Conservation (phyloP, 2,888 invertebrate species). For the Spisula solida region DNA sequence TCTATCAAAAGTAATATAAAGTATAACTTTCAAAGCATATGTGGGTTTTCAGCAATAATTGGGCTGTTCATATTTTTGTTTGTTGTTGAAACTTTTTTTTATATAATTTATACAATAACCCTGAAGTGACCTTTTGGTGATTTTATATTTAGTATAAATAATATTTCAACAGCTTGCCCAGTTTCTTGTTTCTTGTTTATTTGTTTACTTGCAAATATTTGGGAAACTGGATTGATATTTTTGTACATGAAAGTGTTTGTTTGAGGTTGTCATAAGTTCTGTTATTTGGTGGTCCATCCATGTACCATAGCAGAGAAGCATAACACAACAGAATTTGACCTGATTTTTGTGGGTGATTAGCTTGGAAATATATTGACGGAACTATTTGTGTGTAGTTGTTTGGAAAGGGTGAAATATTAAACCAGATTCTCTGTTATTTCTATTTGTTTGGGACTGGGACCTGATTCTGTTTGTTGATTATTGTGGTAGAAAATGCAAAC, state of each 20-base stretch:
- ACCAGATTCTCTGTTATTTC: neutral
- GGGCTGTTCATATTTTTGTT: neutral
- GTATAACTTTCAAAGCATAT: too few relatives aligned
- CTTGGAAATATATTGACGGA: too few relatives aligned
- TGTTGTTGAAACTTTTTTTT: neutral
- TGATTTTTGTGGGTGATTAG: neutral
- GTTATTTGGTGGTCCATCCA: neutral
- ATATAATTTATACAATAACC: constrained; percentile 1
- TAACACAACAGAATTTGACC: neutral
- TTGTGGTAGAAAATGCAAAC: constrained; percentile 2
- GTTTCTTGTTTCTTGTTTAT: neutral
- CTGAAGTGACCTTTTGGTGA: constrained; percentile 35
- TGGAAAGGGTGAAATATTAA: neutral
- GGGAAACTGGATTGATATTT: constrained; percentile 6
- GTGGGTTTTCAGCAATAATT: too few relatives aligned
- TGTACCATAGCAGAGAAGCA: neutral
- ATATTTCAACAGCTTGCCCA: constrained; percentile 30
- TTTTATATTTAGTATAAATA: neutral
- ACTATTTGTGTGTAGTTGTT: too few relatives aligned
- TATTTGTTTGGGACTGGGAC: neutral
- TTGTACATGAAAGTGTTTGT: neutral
- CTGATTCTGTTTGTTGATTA: constrained; percentile 16
- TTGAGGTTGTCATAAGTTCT: neutral
- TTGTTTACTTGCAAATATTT: neutral
- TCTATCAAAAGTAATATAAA: too few relatives aligned